Percentiles rank a stretch among this genome's conserved stretches.
These are phyloP conservation scores for Andrena hattorfiana DNA, from an alignment of 2,888 invertebrate genomes.

Conservation along the genomic window DNA sequence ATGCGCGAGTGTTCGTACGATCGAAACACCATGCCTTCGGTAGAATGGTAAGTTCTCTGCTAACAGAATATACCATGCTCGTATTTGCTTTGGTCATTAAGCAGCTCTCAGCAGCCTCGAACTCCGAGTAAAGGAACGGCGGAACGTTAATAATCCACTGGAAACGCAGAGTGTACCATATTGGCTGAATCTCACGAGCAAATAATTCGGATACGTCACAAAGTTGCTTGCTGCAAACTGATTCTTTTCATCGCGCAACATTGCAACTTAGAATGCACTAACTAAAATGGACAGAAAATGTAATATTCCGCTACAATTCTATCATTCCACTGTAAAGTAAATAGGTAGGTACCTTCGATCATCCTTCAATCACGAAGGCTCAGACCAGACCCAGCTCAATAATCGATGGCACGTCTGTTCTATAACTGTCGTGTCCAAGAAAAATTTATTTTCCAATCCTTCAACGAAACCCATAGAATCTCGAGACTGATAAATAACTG, in stretches of 20 bases:
- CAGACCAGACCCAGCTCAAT: neutral
- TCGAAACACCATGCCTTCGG: constrained; percentile 10
- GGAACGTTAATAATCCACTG: neutral
- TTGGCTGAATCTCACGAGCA: neutral
- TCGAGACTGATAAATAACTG: constrained; percentile 24
- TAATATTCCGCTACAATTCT: no score
- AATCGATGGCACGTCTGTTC: neutral
- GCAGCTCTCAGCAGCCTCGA: constrained; percentile 11
- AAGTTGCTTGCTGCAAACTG: no score
- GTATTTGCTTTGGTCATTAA: constrained; percentile 44
- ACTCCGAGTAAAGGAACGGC: constrained; percentile 11
- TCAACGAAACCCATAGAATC: constrained; percentile 2
- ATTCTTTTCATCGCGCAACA: no score
- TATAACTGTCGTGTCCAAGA: neutral
- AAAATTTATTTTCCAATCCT: neutral
- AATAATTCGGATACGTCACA: no score
- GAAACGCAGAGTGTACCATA: neutral
- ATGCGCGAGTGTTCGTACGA: constrained; percentile 8
- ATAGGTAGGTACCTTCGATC: no score
- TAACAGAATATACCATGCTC: constrained; percentile 39
- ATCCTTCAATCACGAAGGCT: no score
- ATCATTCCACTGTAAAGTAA: no score
- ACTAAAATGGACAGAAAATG: no score
- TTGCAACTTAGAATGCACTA: no score
- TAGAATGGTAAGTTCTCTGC: constrained; percentile 42